Conservation (phyloP, 2,113 vertebrate genomes). For the Xiphorhynchus elegans region DNA sequence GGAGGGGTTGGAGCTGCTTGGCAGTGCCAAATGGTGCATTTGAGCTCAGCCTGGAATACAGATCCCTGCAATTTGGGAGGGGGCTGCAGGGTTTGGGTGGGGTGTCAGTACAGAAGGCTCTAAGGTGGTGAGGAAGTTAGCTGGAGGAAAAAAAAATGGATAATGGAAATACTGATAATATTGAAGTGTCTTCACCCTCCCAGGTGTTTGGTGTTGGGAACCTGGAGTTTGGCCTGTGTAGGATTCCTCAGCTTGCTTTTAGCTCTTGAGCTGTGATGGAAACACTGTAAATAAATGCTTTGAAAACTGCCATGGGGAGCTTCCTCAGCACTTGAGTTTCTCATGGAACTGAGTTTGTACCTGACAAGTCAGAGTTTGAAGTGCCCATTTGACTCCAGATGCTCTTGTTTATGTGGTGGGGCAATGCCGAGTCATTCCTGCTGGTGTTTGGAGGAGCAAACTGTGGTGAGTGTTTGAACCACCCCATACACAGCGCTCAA, state of each 20-base stretch:
- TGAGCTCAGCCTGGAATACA: not conserved
- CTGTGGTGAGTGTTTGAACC: not conserved
- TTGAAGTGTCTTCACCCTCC: not conserved
- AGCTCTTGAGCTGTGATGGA: not conserved
- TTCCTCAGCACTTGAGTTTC: not conserved
- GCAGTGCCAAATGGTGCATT: slow-evolving; percentile 2
- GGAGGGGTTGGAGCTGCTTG: not conserved
- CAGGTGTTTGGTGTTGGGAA: not conserved
- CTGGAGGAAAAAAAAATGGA: not conserved
- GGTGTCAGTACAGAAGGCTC: not conserved
- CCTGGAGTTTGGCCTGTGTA: not conserved
- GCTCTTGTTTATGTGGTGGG: not conserved
- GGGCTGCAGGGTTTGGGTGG: not conserved
- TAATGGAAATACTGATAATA: not conserved
- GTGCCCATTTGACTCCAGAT: fast-evolving
- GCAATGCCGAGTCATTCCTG: not conserved
- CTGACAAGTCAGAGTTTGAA: not conserved
- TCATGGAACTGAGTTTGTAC: not conserved
- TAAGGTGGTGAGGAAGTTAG: fast-evolving
- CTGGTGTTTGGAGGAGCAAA: not conserved
- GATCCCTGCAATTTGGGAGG: not conserved
- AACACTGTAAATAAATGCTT: not conserved
- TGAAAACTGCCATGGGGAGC: not conserved
- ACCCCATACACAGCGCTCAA: fast-evolving
- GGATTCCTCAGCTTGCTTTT: not conserved